These are phyloP conservation scores for Spisula subtruncata DNA, from an alignment of 2,888 invertebrate genomes.

Conservation along the genomic window DNA sequence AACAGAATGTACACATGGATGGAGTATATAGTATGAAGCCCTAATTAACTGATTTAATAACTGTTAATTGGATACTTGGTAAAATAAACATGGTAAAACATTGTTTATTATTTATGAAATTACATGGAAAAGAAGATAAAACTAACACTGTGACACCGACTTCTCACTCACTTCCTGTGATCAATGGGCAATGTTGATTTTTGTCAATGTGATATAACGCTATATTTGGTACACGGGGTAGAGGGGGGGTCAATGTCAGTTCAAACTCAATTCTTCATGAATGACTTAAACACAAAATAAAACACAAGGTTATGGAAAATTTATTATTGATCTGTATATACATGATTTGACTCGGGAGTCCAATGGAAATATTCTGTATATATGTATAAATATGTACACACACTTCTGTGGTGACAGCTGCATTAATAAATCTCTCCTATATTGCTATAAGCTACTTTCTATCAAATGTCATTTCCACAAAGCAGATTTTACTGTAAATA, in stretches of 20 bases:
- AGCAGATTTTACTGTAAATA: neutral
- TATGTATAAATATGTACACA: neutral
- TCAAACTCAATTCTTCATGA: neutral
- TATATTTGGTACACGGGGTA: no score
- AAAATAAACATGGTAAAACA: no score
- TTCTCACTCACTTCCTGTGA: no score
- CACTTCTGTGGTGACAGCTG: slow-evolving; percentile 5
- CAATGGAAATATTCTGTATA: neutral
- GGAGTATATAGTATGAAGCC: no score
- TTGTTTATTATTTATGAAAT: no score
- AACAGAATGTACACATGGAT: no score
- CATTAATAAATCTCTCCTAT: neutral
- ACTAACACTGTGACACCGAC: no score
- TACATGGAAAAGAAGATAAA: no score
- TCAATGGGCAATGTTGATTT: no score
- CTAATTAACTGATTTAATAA: no score
- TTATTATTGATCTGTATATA: neutral
- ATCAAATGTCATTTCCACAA: neutral
- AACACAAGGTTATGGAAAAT: neutral
- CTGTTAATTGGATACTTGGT: no score
- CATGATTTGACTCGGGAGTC: neutral
- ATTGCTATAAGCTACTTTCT: neutral
- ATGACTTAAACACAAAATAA: neutral
- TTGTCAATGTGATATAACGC: no score
- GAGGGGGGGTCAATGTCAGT: neutral